These are phyloP conservation scores for Mesoligia furuncula DNA, from an alignment of 2,888 invertebrate species.

Conservation along the genomic window DNA sequence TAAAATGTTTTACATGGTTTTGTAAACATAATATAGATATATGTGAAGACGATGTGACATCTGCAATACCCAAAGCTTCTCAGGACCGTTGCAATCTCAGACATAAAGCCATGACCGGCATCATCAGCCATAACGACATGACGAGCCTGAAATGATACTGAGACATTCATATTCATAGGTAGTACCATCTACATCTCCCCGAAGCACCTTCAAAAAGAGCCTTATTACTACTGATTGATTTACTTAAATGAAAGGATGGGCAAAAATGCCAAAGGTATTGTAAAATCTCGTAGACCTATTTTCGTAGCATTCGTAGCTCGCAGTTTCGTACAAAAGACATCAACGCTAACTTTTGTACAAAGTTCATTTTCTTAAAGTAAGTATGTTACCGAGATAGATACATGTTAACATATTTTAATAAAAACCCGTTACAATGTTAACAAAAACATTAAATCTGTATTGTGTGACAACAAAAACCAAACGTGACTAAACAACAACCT, in stretches of 20 bases:
- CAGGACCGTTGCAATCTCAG: neutral
- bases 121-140: neutral
- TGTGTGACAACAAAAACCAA: constrained; percentile 7
- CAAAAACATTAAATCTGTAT: neutral
- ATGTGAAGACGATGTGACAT: too few species aligned
- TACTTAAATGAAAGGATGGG: neutral
- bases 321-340: constrained; percentile 53
- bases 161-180: neutral
- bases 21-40: too few species aligned
- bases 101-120: neutral
- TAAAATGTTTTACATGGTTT: too few species aligned
- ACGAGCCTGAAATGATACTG: neutral
- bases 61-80: neutral
- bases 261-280: neutral
- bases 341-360: constrained; percentile 36
- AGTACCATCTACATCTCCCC: neutral
- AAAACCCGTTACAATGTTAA: constrained; percentile 9
- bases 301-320: constrained; percentile 13
- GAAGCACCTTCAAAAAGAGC: neutral
- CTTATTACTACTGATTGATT: neutral
- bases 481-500: constrained; percentile 10
- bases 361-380: neutral
- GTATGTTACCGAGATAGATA: neutral
- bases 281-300: neutral
- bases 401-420: neutral